Percentiles rank a stretch among this genome's conserved stretches.
Evolutionary conservation across 2,797 vertebrate species (phyloP).

Genomic region (Chelonia mydas): DNA sequence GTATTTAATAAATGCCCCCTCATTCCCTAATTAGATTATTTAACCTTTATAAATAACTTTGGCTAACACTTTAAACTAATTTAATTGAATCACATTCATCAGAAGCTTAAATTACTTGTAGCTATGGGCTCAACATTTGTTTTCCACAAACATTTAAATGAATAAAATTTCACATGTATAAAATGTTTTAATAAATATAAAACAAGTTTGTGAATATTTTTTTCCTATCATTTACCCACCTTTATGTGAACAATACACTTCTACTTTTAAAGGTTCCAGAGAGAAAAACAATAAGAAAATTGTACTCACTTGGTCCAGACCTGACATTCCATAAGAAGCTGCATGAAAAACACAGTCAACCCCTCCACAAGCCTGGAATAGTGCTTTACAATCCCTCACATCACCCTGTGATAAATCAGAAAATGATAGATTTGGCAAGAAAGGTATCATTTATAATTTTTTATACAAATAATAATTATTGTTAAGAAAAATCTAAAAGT

Average conservation of each 20-base stretch:
- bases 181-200: background rate
- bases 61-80: background rate
- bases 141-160: background rate
- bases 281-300: background rate
- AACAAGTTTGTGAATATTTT: background rate
- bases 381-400: conserved; percentile 87
- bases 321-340: conserved; percentile 93
- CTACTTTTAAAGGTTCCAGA: background rate
- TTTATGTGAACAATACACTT: background rate
- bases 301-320: conserved; percentile 89
- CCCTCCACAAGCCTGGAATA: conserved; percentile 87
- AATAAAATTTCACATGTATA: background rate
- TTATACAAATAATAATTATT: background rate
- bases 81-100: background rate
- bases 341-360: conserved; percentile 93
- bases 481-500: background rate
- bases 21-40: background rate
- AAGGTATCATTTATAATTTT: background rate
- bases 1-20: background rate
- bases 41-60: background rate
- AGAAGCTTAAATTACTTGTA: background rate
- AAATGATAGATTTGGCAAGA: background rate
- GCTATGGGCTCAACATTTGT: background rate
- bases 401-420: conserved; percentile 84
- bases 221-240: background rate